These are phyloP conservation scores for Alectoris magna DNA, from an alignment of 2,797 vertebrate genomes.

Conservation along the genomic window DNA sequence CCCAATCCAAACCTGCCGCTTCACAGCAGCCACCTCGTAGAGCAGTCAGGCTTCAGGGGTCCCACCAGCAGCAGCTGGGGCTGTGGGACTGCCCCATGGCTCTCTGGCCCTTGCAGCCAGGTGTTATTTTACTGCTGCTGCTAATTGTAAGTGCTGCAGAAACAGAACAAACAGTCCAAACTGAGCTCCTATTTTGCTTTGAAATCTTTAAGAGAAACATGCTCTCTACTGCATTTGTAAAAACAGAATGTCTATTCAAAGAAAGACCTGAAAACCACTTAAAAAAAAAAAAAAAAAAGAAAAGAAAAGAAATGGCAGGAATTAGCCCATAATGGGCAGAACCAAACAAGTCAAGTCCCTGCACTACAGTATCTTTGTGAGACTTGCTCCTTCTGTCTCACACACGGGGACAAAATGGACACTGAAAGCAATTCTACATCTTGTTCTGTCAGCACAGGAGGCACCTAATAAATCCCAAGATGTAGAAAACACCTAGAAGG, in stretches of 20 bases:
- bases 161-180: neutral
- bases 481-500: neutral
- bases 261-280: neutral
- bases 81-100: neutral
- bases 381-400: neutral
- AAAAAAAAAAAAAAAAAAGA: neutral
- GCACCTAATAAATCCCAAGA: slow-evolving; percentile 36
- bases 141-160: neutral
- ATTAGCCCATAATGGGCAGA: neutral
- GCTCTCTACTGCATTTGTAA: neutral
- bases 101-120: neutral
- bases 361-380: neutral
- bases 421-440: slow-evolving; percentile 10
- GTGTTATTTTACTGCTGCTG: neutral
- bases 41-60: accelerated
- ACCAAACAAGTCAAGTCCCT: neutral
- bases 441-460: slow-evolving; percentile 32
- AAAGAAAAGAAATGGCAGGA: neutral
- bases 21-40: accelerated
- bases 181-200: neutral
- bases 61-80: neutral
- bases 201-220: neutral
- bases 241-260: neutral
- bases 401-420: neutral
- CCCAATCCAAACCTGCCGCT: neutral